Percentiles rank a stretch among this genome's conserved stretches.
Evolutionary conservation across 2,888 invertebrate genomes (phyloP).

Genomic region (Meghimatium bilineatum): DNA sequence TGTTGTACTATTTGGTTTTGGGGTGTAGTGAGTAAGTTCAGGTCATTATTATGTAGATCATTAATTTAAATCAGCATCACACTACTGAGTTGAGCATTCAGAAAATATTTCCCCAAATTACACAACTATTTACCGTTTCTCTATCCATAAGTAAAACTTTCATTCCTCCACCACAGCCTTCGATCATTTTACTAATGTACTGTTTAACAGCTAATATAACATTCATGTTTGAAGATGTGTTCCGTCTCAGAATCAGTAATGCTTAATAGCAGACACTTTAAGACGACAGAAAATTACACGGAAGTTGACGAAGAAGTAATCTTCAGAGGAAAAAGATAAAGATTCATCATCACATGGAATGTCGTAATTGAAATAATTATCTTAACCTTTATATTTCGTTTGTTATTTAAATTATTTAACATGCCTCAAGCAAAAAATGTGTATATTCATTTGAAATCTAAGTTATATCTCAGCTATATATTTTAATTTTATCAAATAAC

Average conservation of each 20-base stretch:
- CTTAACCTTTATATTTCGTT: not conserved
- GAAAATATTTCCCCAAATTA: too few relatives aligned
- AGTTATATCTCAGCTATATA: too few relatives aligned
- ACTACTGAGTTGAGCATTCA: too few relatives aligned
- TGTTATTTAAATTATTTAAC: too few relatives aligned
- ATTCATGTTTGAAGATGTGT: slow-evolving; percentile 83
- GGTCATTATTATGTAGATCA: too few relatives aligned
- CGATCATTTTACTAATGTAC: slow-evolving; percentile 97
- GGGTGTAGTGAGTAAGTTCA: too few relatives aligned
- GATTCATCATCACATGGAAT: slow-evolving; percentile 1
- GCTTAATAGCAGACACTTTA: not conserved
- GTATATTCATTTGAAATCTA: too few relatives aligned
- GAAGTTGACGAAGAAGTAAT: not conserved
- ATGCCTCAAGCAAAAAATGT: too few relatives aligned
- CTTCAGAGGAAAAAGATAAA: not conserved
- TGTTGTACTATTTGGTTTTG: too few relatives aligned
- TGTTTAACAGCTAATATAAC: slow-evolving; percentile 92
- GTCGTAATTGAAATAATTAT: not conserved
- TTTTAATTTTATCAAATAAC: too few relatives aligned
- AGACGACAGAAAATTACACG: not conserved
- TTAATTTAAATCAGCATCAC: too few relatives aligned
- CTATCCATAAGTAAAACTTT: slow-evolving; percentile 98
- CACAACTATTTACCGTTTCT: slow-evolving; percentile 89
- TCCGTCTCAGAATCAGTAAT: not conserved
- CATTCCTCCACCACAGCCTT: slow-evolving; percentile 98